Evolutionary conservation across 2,888 invertebrate genomes (phyloP), one percentile per base, ranked within the genome.

Genomic region (Lasioglossum morio): DNA sequence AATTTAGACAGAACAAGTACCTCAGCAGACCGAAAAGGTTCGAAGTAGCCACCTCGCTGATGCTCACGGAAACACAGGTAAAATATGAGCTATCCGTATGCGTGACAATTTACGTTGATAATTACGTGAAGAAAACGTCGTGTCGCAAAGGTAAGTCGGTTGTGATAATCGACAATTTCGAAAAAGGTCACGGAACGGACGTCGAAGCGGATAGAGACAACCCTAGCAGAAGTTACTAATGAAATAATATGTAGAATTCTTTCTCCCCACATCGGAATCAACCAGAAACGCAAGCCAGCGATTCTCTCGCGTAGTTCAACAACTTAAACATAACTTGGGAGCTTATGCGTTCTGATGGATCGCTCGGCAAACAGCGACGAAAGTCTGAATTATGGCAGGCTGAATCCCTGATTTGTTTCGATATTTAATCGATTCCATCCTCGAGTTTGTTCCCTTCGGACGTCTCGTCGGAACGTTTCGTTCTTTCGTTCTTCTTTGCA

Each of bases 1-100:
- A 99, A 96, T 99, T 99, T 96, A 97, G 99, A 86, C 98, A 99
- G 96, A 99, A 99, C 96, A 99, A 99, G 96, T 99, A 99, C 96
- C 97, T 99, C 72, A 99, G 99, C 53, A 96, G 99, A 91, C 99
- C 99, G 34, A 99, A 99, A 96, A 96, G 99, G 93, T 99, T 99
- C 95, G 99, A 99, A 95, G 99, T 99, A 76, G 99, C 99, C 72
- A 99, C 99, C 82, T 98, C 98, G 79, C 96, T 99, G 84, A 98
- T 99, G 98, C 97, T 99, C 69, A 99, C 99, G 0, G 99, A 99
- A 96, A 99, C 99, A 10, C 99, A 99, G 97, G 99, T 99, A 95
- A 95, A 95, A 53, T 46, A 19, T 46, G 14, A 23, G 57, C 43
- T 30, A 63, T 1, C 27, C 27, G 30, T 5, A 30, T 16, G 8